Evolutionary conservation across 2,888 invertebrate genomes (phyloP), one percentile per base, ranked within the genome.

Genomic region (Tenthredo notha): DNA sequence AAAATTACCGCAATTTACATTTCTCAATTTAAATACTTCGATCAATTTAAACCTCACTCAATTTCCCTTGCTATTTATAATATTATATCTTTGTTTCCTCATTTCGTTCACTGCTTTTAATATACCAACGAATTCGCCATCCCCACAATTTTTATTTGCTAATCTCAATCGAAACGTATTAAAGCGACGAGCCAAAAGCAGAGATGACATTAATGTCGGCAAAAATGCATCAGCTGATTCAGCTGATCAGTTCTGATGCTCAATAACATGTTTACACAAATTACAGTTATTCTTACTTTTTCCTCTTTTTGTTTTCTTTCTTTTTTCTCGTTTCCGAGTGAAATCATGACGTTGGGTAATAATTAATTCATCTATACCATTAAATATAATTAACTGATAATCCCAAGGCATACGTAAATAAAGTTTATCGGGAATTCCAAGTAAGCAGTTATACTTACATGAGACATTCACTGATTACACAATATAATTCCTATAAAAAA

Each of bases 31-130:
- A 18, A 80, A 80, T 65, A 61, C 83, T n/a, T 83, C 83, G 70
- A 83, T 43, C 83, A 83, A 67, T 83, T 83, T 67, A 18, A 29
- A 83, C 83, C 67, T 83, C 83, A 61, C 43, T 80, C 61, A 29
- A n/a, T 54, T 61, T 80, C 9, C 65, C 29, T 61, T 54, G 3
- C 15, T 50, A 54, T 54, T 47, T n/a, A 33, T n/a, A 25, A 50
- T 29, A 18, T 33, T 80, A 58, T 2, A 10, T 61, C 15, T 61
- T 80, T 40, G 0, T 61, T 37, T 40, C 40, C 18, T 40, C 40
- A n/a, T 61, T 80, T 33, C 61, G n/a, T 61, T 15, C 40, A 7
- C 50, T 54, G 29, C 15, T 12, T 43, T 50, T 4, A 54, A 77
- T 54, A 77, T 54, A 77, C 18, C 29, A 33, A 12, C 33, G 9